Evolutionary conservation across 2,888 invertebrate genomes (phyloP), one percentile per base, ranked within the genome.

Genomic region (Xestia ashworthii): DNA sequence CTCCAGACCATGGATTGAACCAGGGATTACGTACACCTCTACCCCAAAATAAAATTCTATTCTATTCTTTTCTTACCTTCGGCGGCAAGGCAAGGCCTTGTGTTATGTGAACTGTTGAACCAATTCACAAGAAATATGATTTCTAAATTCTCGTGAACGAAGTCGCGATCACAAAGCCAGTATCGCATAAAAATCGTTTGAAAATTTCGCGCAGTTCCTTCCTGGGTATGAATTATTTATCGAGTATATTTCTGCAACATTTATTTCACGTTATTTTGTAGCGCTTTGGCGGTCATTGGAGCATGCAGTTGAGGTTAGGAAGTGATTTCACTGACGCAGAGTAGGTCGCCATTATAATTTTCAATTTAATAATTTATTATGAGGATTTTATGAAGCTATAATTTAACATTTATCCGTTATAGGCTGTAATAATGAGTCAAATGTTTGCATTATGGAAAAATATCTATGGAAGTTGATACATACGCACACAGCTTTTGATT

Each of bases 201-300:
- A 73, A 82, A 84, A 84, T 75, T 72, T 82, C 72, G 62, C 65
- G 5, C 68, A 67, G 44, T 79, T 69, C 64, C 60, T 70, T 73
- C 71, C 73, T 38, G 68, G 65, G 22, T 73, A 78, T 88, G 76
- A 88, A 87, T 87, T 77, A 87, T 87, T 78, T 79, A 87, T 86
- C 58, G 62, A 76, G 58, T 81, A 69, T 76, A 79, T 85, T 87
- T 83, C 78, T 74, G 84, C 50, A 80, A 79, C 70, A 84, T 86
- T 86, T 78, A 78, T 78, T 84, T 53, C 71, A 53, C 41, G 46
- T 50, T 76, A 78, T 80, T 77, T 77, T 75, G 65, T 70, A 58
- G 62, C 74, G 69, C 78, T 86, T 86, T 81, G 66, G 74, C 32
- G 70, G 73, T 58, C 65, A 68, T 62, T 81, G 69, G 25, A 76